Evolutionary conservation across 2,888 invertebrate genomes (phyloP).

Genomic region (Clivina fossor): DNA sequence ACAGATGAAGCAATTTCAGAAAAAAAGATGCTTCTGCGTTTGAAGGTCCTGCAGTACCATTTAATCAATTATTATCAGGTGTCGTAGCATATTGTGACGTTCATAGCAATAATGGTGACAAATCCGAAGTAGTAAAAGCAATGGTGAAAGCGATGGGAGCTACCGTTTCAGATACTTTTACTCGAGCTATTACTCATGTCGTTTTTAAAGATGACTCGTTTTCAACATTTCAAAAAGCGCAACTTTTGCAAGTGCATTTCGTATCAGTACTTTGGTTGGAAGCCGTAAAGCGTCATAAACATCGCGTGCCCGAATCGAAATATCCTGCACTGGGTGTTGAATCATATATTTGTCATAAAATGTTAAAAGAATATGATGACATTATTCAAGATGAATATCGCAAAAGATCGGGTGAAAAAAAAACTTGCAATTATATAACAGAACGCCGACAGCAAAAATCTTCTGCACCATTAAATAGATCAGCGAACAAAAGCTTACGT

Average conservation of each 20-base stretch:
- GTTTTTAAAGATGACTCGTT: conserved; percentile 66
- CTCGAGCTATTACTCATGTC: conserved; percentile 62
- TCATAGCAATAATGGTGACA: conserved; percentile 44
- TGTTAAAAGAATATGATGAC: conserved; percentile 46
- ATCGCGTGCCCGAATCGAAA: conserved; percentile 47
- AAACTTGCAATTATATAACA: neutral
- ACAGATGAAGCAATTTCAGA: too few relatives aligned
- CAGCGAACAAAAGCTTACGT: too few relatives aligned
- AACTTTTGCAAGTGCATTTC: conserved; percentile 59
- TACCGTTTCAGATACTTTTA: conserved; percentile 54
- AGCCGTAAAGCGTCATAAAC: conserved; percentile 48
- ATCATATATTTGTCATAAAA: conserved; percentile 2
- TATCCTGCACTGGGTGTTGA: too few relatives aligned
- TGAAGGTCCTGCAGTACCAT: conserved; percentile 40
- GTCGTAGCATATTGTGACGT: conserved; percentile 51
- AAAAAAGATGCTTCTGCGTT: too few relatives aligned
- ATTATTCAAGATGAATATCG: conserved; percentile 47
- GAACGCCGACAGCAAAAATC: neutral
- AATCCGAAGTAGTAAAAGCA: conserved; percentile 48
- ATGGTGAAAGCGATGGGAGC: conserved; percentile 50
- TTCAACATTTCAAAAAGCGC: conserved; percentile 64
- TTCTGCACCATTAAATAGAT: too few relatives aligned
- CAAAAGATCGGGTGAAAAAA: neutral
- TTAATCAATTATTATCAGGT: conserved; percentile 46
- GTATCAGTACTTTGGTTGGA: conserved; percentile 71